Base-by-base conservation (phyloP, 2,113 vertebrate genomes). In the Macquaria australasica region DNA sequence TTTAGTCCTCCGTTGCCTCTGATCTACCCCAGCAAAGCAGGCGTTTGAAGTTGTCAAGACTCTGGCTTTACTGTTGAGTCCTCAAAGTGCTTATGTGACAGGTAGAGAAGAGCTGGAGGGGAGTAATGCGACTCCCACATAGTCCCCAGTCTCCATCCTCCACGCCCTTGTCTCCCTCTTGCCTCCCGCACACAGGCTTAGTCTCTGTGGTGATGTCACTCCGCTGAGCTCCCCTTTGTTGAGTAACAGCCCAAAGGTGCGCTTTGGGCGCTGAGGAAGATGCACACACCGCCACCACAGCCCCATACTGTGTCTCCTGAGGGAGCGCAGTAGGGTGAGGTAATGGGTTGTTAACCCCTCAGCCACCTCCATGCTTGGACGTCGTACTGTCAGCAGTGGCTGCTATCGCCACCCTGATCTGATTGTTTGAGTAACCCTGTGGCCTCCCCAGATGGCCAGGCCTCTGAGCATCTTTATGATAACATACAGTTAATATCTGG, bases 41-140 rank as follows among this genome's bases (percentile, higher is more conserved):
- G 21, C 78, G 83, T 94, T 94, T 94, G 89, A 94, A 92, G 93
- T 92, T 85, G 78, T 86, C 78, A 75, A 91, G 88, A 81, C 90
- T 81, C 74, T 23, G 77, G 88, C 85, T 89, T 92, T 90, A 66
- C 70, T 68, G 86, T 85, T 59, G 84, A 92, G 89, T 92, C 89
- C 89, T 94, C 89, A 90, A 91, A 94, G 91, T 85, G 86, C 82
- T 90, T 83, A 59, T 88, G 89, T 94, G 93, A 93, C 91, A 88
- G 88, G 92, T 91, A 90, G 69, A 88, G 83, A 82, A 81, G 88
- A 87, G 91, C 90, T 82, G 51, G 73, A 91, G 88, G 89, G 88
- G 74, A 83, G 89, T 88, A 93, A 94, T 77, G 86, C 45, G 90
- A 92, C 91, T 89, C 90, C 81, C 81, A 79, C 82, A 48, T 74